phyloP scores from a whole-genome alignment of 2,888 invertebrate species.

The Microplitis deprimator region DNA sequence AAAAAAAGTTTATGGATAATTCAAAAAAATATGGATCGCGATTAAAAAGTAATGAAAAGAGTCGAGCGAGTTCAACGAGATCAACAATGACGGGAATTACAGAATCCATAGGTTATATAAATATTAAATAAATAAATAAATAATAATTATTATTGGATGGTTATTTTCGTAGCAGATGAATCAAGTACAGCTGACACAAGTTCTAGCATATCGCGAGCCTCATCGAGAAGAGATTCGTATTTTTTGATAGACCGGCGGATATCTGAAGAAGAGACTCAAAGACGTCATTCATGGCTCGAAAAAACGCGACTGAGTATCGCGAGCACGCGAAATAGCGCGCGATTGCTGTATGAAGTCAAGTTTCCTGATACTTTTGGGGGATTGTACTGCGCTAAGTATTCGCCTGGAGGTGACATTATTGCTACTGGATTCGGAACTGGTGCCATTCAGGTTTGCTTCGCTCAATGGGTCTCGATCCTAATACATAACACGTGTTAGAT shows the following conservation, averaged over 20 bases:
- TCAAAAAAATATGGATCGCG: background rate
- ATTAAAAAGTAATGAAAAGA: background rate
- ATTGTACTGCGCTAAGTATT: constrained; percentile 69
- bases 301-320: constrained; percentile 49
- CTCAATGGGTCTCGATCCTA: too few relatives aligned
- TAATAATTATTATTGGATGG: background rate
- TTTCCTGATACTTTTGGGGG: constrained; percentile 64
- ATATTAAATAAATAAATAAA: background rate
- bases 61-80: background rate
- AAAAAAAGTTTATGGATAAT: background rate
- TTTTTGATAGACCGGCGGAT: constrained; percentile 52
- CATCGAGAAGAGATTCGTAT: constrained; percentile 34
- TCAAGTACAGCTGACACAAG: background rate
- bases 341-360: constrained; percentile 56
- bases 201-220: constrained; percentile 1
- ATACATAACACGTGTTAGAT: too few relatives aligned
- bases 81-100: background rate
- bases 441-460: constrained; percentile 72
- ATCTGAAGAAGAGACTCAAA: constrained; percentile 52
- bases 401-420: constrained; percentile 71
- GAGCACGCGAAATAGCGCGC: constrained; percentile 49
- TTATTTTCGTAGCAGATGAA: background rate
- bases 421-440: constrained; percentile 74
- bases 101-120: background rate
- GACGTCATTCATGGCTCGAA: constrained; percentile 54